Conservation (phyloP, 1,140 invertebrate species). For the Macrosteles quadrilineatus region DNA sequence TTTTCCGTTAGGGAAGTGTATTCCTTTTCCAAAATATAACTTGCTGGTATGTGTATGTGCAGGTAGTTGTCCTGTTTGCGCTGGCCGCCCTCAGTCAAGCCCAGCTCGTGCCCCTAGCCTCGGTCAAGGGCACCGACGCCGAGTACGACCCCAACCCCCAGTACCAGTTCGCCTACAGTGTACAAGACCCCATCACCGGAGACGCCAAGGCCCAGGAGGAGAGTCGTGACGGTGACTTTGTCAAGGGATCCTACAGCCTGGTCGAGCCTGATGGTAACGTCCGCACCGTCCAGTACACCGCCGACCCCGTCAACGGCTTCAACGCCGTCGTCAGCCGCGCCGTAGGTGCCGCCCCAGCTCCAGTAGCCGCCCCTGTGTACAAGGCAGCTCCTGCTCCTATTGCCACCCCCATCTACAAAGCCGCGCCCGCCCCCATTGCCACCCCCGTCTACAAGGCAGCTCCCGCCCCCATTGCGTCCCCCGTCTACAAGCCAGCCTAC, state of each 20-base stretch:
- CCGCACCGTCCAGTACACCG: conserved; percentile 60
- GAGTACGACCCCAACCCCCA: conserved; percentile 45
- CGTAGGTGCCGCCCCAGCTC: conserved; percentile 32
- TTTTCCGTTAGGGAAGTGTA: no score
- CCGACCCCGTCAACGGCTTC: conserved; percentile 62
- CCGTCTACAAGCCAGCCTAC: conserved; percentile 10
- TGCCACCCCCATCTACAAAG: background rate
- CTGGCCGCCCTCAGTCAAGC: conserved; percentile 3
- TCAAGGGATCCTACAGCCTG: conserved; percentile 56
- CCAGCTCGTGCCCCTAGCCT: conserved; percentile 5
- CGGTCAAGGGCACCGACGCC: conserved; percentile 18
- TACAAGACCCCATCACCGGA: conserved; percentile 55
- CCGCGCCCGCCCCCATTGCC: conserved; percentile 9
- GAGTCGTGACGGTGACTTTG: conserved; percentile 54
- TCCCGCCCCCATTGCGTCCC: background rate
- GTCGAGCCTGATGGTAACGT: conserved; percentile 58
- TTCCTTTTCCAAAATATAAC: no score
- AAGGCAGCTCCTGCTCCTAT: conserved; percentile 5
- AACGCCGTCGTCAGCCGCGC: conserved; percentile 62
- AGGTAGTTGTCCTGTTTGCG: conserved; percentile 25
- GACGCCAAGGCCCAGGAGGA: conserved; percentile 57
- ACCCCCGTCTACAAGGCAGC: conserved; percentile 2
- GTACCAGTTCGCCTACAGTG: conserved; percentile 58
- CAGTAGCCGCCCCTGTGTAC: background rate
- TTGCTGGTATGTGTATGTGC: no score